phyloP scores from a whole-genome alignment of 2,797 vertebrate genomes.

The Sphenodon punctatus region DNA sequence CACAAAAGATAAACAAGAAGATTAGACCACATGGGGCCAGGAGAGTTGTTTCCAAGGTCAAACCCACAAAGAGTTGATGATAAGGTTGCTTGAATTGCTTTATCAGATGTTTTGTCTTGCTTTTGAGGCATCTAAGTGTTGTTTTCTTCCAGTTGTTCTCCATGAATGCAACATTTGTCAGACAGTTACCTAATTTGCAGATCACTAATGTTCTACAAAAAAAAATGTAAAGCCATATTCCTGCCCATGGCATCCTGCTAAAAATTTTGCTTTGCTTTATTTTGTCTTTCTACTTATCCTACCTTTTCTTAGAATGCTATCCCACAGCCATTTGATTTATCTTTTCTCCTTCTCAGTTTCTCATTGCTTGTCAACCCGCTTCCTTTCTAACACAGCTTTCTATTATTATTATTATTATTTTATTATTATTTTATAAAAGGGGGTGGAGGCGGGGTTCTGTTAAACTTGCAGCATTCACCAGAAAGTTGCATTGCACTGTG shows the following conservation, averaged over 20 bases:
- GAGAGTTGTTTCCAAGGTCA: slow-evolving; percentile 38
- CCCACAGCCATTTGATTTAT: neutral
- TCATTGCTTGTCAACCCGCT: neutral
- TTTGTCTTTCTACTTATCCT: neutral
- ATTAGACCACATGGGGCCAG: neutral
- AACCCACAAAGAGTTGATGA: neutral
- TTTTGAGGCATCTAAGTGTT: slow-evolving; percentile 3
- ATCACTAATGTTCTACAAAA: neutral
- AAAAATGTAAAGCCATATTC: neutral
- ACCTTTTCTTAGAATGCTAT: neutral
- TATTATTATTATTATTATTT: neutral
- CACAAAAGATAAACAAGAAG: slow-evolving; percentile 47
- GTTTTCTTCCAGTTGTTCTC: slow-evolving; percentile 13
- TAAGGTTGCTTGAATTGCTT: slow-evolving; percentile 25
- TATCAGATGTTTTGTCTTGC: slow-evolving; percentile 41
- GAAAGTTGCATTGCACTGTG: neutral
- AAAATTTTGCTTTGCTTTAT: neutral
- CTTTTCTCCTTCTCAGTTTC: neutral
- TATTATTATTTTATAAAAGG: too few species aligned
- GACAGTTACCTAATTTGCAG: neutral
- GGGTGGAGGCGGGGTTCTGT: too few species aligned
- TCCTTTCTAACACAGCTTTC: neutral
- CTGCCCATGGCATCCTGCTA: neutral
- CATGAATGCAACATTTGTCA: slow-evolving; percentile 9
- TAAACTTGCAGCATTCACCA: neutral